Percentiles rank a stretch among this genome's conserved stretches.
Conservation (phyloP, 2,888 invertebrate genomes). For the Lithophane socia region DNA sequence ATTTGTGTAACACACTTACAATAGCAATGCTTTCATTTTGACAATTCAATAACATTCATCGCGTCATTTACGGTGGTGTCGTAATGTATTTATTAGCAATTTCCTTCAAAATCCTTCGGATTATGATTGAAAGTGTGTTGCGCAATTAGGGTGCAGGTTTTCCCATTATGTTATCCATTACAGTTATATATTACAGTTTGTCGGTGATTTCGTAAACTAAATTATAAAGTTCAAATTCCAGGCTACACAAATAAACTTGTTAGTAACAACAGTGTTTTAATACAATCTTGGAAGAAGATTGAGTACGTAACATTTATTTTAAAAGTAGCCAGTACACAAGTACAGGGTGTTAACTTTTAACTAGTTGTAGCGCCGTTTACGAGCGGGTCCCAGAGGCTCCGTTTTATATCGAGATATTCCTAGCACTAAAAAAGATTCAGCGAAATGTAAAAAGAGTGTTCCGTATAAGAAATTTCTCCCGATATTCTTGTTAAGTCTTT, state of each 20-base stretch:
- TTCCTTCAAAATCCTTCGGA: no score
- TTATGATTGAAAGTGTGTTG: no score
- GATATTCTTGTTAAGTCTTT: background rate
- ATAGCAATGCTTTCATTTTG: no score
- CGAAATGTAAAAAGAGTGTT: conserved; percentile 4
- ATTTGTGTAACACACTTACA: no score
- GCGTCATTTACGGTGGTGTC: no score
- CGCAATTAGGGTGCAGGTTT: no score
- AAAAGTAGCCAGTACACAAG: conserved; percentile 34
- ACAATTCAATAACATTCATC: no score
- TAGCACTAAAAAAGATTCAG: conserved; percentile 19
- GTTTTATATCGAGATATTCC: conserved; percentile 48
- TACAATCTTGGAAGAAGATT: conserved; percentile 36
- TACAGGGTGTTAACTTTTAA: conserved; percentile 54
- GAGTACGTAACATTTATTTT: conserved; percentile 47
- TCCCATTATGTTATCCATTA: no score
- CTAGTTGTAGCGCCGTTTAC: conserved; percentile 52
- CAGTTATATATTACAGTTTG: no score
- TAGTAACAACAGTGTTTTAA: conserved; percentile 35
- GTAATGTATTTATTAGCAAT: no score
- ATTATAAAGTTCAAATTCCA: background rate
- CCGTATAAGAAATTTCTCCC: conserved; percentile 2
- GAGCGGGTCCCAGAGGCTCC: conserved; percentile 38
- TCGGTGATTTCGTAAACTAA: no score
- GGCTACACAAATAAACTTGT: conserved; percentile 6